Percentiles rank a stretch among this genome's conserved stretches.
Conservation (phyloP, 1,140 invertebrate genomes). For the Archegozetes longisetosus region DNA sequence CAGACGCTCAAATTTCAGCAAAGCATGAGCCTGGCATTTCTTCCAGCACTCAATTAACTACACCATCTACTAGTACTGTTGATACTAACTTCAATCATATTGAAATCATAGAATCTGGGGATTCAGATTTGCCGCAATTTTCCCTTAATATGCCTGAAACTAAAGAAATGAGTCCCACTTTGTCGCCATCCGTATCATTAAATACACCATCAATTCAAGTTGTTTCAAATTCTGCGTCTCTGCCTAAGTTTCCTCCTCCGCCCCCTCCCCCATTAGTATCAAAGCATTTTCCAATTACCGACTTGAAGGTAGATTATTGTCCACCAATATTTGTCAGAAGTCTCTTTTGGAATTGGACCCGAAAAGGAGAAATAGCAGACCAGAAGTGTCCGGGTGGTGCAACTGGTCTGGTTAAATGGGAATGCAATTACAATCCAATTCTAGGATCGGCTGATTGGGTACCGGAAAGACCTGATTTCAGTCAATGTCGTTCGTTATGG, state of each 20-base stretch:
- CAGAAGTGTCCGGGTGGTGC: conserved; percentile 76
- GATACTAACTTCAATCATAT: not conserved
- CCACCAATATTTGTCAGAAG: conserved; percentile 51
- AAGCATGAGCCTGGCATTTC: not conserved
- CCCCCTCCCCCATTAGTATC: not conserved
- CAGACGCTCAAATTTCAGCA: not conserved
- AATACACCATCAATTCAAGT: not conserved
- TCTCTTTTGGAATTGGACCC: conserved; percentile 74
- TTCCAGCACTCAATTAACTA: not conserved
- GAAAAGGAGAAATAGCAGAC: conserved; percentile 50
- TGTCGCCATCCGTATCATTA: not conserved
- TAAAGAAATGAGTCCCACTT: not conserved
- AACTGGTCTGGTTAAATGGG: conserved; percentile 33
- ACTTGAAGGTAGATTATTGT: conserved; percentile 33
- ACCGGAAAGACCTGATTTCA: conserved; percentile 60
- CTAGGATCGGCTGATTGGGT: conserved; percentile 41
- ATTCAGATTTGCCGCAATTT: not conserved
- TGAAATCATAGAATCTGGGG: not conserved
- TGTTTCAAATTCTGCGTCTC: not conserved
- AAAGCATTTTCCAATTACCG: not conserved
- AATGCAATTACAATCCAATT: conserved; percentile 22
- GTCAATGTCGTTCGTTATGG: conserved; percentile 79
- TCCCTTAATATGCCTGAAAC: not conserved
- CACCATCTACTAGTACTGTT: not conserved
- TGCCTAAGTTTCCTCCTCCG: not conserved